phyloP scores from a whole-genome alignment of 2,797 vertebrate genomes.

The Phyllotis vaccarum region DNA sequence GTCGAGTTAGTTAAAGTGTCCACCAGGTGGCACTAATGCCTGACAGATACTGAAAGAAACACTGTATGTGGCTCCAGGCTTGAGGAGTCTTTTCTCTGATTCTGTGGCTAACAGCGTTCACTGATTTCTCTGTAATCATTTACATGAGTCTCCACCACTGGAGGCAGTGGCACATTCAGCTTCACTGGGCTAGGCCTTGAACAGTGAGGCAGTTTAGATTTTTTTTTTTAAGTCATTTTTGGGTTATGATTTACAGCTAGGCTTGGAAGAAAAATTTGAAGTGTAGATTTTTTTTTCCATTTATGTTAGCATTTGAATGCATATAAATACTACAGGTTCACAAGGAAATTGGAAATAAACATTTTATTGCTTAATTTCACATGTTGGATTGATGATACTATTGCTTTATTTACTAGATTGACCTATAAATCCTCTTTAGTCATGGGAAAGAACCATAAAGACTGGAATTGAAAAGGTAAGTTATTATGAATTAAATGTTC shows the following conservation, averaged over 20 bases:
- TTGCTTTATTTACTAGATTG: slow-evolving; percentile 21
- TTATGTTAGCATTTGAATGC: slow-evolving; percentile 14
- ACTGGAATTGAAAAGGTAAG: not conserved
- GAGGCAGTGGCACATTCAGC: not conserved
- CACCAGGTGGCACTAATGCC: slow-evolving; percentile 75
- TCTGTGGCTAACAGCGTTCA: not conserved
- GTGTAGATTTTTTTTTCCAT: not conserved
- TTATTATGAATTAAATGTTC: not conserved
- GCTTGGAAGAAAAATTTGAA: slow-evolving; percentile 36
- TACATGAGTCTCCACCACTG: not conserved
- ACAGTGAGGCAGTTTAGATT: not conserved
- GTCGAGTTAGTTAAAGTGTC: slow-evolving; percentile 53
- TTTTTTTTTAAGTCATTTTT: slow-evolving; percentile 8
- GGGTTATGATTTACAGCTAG: slow-evolving; percentile 38
- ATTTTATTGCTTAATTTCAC: slow-evolving; percentile 47
- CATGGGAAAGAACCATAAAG: slow-evolving; percentile 1
- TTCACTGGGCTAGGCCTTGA: not conserved
- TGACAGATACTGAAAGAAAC: slow-evolving; percentile 4
- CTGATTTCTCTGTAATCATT: not conserved
- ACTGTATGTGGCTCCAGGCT: not conserved
- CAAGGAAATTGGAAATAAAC: slow-evolving; percentile 12
- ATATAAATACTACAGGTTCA: not conserved
- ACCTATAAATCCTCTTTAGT: slow-evolving; percentile 8
- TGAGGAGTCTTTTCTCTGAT: not conserved
- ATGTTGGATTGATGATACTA: slow-evolving; percentile 35